Evolutionary conservation across 1,140 invertebrate genomes (phyloP).

Genomic region (Saxidomus purpurata): DNA sequence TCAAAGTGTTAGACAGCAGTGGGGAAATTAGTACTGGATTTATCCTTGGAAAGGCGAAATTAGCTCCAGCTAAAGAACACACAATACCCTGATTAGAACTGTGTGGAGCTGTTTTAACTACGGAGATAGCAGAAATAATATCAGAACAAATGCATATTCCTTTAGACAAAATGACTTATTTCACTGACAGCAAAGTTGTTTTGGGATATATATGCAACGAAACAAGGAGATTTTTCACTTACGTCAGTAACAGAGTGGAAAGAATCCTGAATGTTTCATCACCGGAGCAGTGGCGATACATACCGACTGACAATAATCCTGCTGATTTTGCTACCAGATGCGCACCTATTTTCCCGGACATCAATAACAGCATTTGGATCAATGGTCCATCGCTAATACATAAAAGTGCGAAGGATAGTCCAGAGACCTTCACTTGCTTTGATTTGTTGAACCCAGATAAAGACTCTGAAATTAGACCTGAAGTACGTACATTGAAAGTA

Average conservation of each 20-base stretch:
- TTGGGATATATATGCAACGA: slow-evolving; percentile 61
- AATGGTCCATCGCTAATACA: neutral
- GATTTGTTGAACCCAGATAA: neutral
- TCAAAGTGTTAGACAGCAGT: neutral
- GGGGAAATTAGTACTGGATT: neutral
- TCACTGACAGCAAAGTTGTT: slow-evolving; percentile 61
- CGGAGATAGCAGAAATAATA: slow-evolving; percentile 32
- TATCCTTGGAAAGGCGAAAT: slow-evolving; percentile 52
- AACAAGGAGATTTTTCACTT: slow-evolving; percentile 64
- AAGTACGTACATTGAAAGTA: neutral
- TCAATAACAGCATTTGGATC: neutral
- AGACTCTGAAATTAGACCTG: slow-evolving; percentile 34
- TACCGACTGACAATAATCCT: neutral
- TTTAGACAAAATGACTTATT: slow-evolving; percentile 38
- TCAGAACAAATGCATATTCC: slow-evolving; percentile 28
- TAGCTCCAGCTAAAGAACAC: slow-evolving; percentile 31
- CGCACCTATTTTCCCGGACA: neutral
- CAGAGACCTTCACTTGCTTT: no score
- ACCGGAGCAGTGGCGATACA: slow-evolving; percentile 47
- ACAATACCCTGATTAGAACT: slow-evolving; percentile 68
- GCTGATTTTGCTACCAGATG: slow-evolving; percentile 38
- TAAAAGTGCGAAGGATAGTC: no score
- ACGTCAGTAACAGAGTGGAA: slow-evolving; percentile 66
- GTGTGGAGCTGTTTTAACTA: slow-evolving; percentile 59
- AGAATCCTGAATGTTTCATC: slow-evolving; percentile 45